Evolutionary conservation across 2,113 vertebrate species (phyloP).

Genomic region (Ellobius talpinus): DNA sequence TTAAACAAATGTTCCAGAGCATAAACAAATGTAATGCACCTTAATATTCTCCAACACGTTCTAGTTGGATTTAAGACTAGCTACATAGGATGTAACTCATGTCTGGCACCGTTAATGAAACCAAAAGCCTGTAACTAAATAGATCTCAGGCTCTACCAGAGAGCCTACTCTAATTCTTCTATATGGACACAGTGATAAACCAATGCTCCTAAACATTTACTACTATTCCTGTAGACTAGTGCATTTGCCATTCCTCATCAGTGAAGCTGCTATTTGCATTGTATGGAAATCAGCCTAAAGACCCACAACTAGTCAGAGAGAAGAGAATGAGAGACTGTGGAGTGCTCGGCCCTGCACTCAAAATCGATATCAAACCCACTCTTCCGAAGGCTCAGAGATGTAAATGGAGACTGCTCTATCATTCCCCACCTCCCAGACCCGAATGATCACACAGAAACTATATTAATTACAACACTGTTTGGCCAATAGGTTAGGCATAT

Average conservation of each 20-base stretch:
- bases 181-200: background rate
- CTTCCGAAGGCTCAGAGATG: background rate
- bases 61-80: background rate
- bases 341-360: background rate
- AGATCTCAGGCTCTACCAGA: background rate
- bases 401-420: no score
- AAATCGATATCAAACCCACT: background rate
- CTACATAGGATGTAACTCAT: background rate
- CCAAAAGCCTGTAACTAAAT: background rate
- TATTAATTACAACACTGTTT: no score
- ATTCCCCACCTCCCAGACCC: fast-evolving
- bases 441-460: no score
- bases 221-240: background rate
- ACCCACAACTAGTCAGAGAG: background rate
- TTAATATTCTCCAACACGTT: background rate
- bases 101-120: background rate
- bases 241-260: background rate
- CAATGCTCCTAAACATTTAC: background rate
- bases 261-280: background rate
- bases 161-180: background rate
- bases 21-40: no score
- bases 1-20: no score
- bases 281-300: background rate
- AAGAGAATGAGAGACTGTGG: background rate
- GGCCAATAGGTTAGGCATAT: no score